These are phyloP conservation scores for Myotis brandtii DNA, from an alignment of 2,113 vertebrate genomes.

Conservation along the genomic window DNA sequence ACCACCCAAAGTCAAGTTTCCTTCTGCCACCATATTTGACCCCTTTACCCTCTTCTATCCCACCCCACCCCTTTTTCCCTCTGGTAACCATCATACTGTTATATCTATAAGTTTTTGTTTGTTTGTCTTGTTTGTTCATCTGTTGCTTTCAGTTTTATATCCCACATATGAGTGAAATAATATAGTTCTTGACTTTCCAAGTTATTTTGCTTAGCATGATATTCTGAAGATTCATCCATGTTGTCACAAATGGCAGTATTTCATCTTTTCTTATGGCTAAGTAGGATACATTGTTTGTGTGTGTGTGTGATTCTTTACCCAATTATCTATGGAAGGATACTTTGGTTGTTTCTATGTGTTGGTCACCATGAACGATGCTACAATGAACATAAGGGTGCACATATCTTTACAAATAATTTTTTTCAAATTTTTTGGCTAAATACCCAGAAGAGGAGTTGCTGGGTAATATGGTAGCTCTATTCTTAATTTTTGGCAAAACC, in stretches of 20 bases:
- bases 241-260: not conserved
- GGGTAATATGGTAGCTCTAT: not conserved
- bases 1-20: not conserved
- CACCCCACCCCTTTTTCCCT: not conserved
- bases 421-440: not conserved
- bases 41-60: not conserved
- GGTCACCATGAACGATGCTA: not conserved
- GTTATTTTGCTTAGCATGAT: not conserved
- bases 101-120: not conserved
- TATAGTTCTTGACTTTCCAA: not conserved
- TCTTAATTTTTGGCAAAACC: not conserved
- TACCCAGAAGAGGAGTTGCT: not conserved
- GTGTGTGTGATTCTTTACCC: not conserved
- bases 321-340: not conserved
- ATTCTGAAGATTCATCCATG: not conserved
- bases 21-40: not conserved
- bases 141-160: not conserved
- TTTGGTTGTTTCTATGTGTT: not conserved
- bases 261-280: not conserved
- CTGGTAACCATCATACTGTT: not conserved
- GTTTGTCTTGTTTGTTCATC: not conserved
- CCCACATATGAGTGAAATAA: not conserved
- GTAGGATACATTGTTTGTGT: not conserved
- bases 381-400: not conserved
- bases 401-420: not conserved